phyloP scores from a whole-genome alignment of 2,113 vertebrate genomes.

The Corythaeola cristata region DNA sequence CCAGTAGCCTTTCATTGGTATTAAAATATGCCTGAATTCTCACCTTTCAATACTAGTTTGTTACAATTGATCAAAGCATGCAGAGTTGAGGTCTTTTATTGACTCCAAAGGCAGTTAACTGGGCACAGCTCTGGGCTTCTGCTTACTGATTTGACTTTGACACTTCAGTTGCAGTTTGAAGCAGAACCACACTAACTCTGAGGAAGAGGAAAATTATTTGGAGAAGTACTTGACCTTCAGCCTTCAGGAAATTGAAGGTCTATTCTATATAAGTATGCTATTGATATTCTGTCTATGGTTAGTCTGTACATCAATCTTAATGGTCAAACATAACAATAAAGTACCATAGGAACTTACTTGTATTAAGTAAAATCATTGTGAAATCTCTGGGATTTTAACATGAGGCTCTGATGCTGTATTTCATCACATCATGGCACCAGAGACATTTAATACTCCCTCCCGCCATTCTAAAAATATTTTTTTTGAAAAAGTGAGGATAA shows the following conservation, averaged over 20 bases:
- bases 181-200: background rate
- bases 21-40: constrained; percentile 7
- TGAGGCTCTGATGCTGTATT: background rate
- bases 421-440: background rate
- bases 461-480: background rate
- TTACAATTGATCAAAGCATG: background rate
- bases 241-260: background rate
- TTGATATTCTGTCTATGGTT: background rate
- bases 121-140: background rate
- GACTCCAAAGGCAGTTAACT: background rate
- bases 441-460: background rate
- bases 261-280: background rate
- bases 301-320: background rate
- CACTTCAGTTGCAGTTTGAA: background rate
- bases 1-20: constrained; percentile 53
- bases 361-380: background rate
- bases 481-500: background rate
- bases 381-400: background rate
- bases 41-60: background rate
- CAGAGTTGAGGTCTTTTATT: background rate
- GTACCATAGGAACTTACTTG: background rate
- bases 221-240: background rate
- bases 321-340: background rate
- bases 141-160: background rate
- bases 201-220: background rate